Conservation (phyloP, 2,113 vertebrate genomes). For the Podarcis raffonei region DNA sequence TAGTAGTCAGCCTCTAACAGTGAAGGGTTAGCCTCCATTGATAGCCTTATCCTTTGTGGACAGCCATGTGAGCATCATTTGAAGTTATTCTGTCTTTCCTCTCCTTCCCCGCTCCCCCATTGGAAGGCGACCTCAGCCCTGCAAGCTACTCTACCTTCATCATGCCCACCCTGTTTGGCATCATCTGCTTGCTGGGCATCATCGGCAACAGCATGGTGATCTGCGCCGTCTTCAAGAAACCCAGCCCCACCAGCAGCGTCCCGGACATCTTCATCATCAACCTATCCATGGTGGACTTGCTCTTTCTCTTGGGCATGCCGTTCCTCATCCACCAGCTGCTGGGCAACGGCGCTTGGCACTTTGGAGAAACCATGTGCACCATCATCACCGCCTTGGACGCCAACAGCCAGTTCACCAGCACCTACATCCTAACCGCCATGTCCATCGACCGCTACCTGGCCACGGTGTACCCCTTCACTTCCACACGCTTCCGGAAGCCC, state of each 20-base stretch:
- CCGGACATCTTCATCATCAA: constrained; percentile 70
- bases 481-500: constrained; percentile 59
- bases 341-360: constrained; percentile 64
- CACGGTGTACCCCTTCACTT: constrained; percentile 62
- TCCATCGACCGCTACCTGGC: constrained; percentile 62
- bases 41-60: not conserved
- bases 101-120: not conserved
- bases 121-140: constrained; percentile 22
- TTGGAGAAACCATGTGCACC: constrained; percentile 58
- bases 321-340: constrained; percentile 72
- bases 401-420: constrained; percentile 73
- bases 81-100: not conserved
- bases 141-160: constrained; percentile 63
- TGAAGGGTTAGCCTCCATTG: no score
- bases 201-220: constrained; percentile 70
- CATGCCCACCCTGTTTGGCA: constrained; percentile 72
- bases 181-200: constrained; percentile 74
- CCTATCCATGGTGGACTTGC: constrained; percentile 66
- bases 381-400: constrained; percentile 65
- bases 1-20: no score
- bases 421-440: constrained; percentile 66
- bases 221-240: constrained; percentile 75
- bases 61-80: not conserved
- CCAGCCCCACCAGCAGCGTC: constrained; percentile 61
- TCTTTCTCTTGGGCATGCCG: constrained; percentile 70